Conservation (phyloP, 2,888 invertebrate species). For the Mechanitis mazaeus region DNA sequence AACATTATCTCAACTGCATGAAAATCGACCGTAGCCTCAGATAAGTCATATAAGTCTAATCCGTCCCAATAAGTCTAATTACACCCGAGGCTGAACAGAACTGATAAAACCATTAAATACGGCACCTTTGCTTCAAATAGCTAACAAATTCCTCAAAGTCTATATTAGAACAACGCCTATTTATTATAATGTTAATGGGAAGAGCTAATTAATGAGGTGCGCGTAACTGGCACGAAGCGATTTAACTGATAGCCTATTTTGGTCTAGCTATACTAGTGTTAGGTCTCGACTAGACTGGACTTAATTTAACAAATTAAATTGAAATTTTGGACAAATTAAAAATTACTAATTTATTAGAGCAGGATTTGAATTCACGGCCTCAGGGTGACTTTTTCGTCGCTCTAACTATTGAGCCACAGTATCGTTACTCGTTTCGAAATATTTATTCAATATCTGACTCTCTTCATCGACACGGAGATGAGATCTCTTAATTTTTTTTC, state of each 20-base stretch:
- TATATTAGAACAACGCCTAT: slow-evolving; percentile 49
- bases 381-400: too few species aligned
- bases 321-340: too few species aligned
- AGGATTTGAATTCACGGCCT: too few species aligned
- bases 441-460: too few species aligned
- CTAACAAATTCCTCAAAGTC: slow-evolving; percentile 16
- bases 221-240: slow-evolving; percentile 42
- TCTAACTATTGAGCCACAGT: too few species aligned
- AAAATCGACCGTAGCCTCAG: too few species aligned
- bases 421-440: too few species aligned
- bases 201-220: slow-evolving; percentile 63
- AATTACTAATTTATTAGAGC: too few species aligned
- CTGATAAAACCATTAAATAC: background rate
- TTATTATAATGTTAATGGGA: slow-evolving; percentile 56
- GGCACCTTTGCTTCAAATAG: slow-evolving; percentile 1
- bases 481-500: too few species aligned
- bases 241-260: slow-evolving; percentile 56
- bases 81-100: background rate
- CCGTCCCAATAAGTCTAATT: background rate
- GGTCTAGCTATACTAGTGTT: slow-evolving; percentile 22
- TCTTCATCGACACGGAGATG: too few species aligned
- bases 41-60: too few species aligned
- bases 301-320: background rate
- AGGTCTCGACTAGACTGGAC: slow-evolving; percentile 17
- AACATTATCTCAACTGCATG: too few species aligned